Evolutionary conservation across 2,888 invertebrate genomes (phyloP).

Genomic region (Diplolepis rosae): DNA sequence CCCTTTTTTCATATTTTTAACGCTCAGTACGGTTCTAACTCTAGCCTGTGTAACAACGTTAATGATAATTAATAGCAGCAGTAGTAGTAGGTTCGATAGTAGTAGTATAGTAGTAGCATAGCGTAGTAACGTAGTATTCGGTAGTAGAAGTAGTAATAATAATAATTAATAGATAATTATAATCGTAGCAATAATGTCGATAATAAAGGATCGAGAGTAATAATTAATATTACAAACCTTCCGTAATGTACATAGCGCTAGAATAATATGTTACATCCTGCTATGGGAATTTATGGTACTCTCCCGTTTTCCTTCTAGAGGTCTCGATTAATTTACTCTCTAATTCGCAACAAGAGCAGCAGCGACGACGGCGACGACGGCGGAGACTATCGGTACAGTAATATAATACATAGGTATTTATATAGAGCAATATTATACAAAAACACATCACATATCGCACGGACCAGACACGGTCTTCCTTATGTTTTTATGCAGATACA

Average conservation of each 20-base stretch:
- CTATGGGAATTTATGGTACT: slow-evolving; percentile 70
- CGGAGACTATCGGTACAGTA: slow-evolving; percentile 68
- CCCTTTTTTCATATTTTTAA: slow-evolving; percentile 45
- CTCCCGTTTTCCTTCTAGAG: slow-evolving; percentile 39
- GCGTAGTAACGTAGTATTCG: slow-evolving; percentile 53
- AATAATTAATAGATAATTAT: slow-evolving; percentile 53
- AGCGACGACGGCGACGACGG: slow-evolving; percentile 47
- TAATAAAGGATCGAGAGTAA: slow-evolving; percentile 58
- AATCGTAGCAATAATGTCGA: slow-evolving; percentile 52
- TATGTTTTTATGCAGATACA: slow-evolving; percentile 58
- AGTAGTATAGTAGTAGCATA: slow-evolving; percentile 54
- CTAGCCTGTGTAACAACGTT: slow-evolving; percentile 66
- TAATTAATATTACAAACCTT: slow-evolving; percentile 57
- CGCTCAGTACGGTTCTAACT: slow-evolving; percentile 58
- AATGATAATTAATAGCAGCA: slow-evolving; percentile 67
- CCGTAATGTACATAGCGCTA: slow-evolving; percentile 57
- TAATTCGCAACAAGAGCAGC: slow-evolving; percentile 53
- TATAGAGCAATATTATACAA: slow-evolving; percentile 73
- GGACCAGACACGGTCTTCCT: slow-evolving; percentile 62
- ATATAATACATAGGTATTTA: slow-evolving; percentile 74
- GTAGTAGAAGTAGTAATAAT: slow-evolving; percentile 50
- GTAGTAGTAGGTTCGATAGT: slow-evolving; percentile 52
- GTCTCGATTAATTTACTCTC: slow-evolving; percentile 52
- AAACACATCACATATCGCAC: slow-evolving; percentile 73
- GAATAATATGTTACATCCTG: slow-evolving; percentile 71